phyloP scores from a whole-genome alignment of 2,888 invertebrate species.

The Philereme transversata region DNA sequence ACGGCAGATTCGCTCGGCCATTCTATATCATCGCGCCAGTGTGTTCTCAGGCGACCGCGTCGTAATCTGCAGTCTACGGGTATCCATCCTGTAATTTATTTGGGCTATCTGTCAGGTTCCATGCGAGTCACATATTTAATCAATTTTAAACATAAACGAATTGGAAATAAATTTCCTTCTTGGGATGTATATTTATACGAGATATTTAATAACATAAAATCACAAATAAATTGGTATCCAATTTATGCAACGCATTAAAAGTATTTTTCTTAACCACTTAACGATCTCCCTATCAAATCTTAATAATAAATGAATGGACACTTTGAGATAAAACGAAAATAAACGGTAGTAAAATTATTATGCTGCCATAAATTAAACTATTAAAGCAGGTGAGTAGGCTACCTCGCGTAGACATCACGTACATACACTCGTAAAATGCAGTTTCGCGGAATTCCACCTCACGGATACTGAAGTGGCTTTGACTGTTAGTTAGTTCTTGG shows the following conservation, averaged over 20 bases:
- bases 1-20: too few species aligned
- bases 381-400: slow-evolving; percentile 19
- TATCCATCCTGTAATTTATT: too few species aligned
- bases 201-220: not conserved
- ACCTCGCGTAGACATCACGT: slow-evolving; percentile 20
- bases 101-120: too few species aligned
- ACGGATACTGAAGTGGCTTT: not conserved
- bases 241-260: slow-evolving; percentile 10
- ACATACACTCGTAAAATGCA: slow-evolving; percentile 18
- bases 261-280: slow-evolving; percentile 18
- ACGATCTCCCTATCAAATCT: slow-evolving; percentile 1
- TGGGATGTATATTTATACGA: too few species aligned
- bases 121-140: too few species aligned
- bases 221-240: not conserved
- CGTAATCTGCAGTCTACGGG: too few species aligned
- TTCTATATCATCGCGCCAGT: too few species aligned
- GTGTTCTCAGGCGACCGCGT: too few species aligned
- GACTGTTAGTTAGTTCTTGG: slow-evolving; percentile 4
- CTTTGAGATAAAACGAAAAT: slow-evolving; percentile 13
- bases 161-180: too few species aligned
- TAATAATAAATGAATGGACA: slow-evolving; percentile 17
- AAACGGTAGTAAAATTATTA: slow-evolving; percentile 19
- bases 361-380: slow-evolving; percentile 15
- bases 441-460: not conserved
- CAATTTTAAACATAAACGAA: too few species aligned